Percentiles rank a stretch among this genome's conserved stretches.
Conservation (phyloP, 2,888 invertebrate genomes). For the Meliscaeva auricollis region DNA sequence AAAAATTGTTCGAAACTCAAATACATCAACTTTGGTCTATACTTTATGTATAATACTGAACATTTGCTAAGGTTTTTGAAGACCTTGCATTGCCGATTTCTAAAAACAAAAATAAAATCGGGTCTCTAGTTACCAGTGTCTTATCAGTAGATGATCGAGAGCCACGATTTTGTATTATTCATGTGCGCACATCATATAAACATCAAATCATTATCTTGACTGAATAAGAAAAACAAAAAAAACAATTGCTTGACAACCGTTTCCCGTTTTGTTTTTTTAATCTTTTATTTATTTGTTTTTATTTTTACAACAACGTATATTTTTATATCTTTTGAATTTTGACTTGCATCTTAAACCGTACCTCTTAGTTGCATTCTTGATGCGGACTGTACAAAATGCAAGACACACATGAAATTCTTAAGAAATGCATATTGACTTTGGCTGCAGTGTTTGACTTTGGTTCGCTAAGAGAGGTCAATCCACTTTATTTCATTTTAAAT, state of each 20-base stretch:
- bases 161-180: too few relatives aligned
- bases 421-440: background rate
- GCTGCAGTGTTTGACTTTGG: background rate
- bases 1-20: too few relatives aligned
- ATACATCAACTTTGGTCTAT: too few relatives aligned
- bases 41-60: too few relatives aligned
- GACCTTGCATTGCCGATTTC: too few relatives aligned
- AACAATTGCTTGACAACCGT: background rate
- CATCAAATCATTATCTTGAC: too few relatives aligned
- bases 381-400: background rate
- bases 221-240: too few relatives aligned
- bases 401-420: background rate
- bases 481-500: background rate
- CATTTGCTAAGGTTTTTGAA: too few relatives aligned
- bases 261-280: background rate
- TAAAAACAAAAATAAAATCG: too few relatives aligned
- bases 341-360: background rate
- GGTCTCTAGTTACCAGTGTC: too few relatives aligned
- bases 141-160: too few relatives aligned
- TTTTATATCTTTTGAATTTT: background rate
- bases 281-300: background rate
- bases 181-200: too few relatives aligned
- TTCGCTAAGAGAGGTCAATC: background rate
- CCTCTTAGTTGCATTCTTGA: background rate
- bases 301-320: background rate